Evolutionary conservation across 2,113 vertebrate species (phyloP), one percentile per base, ranked within the genome.

Genomic region (Clinocottus analis): DNA sequence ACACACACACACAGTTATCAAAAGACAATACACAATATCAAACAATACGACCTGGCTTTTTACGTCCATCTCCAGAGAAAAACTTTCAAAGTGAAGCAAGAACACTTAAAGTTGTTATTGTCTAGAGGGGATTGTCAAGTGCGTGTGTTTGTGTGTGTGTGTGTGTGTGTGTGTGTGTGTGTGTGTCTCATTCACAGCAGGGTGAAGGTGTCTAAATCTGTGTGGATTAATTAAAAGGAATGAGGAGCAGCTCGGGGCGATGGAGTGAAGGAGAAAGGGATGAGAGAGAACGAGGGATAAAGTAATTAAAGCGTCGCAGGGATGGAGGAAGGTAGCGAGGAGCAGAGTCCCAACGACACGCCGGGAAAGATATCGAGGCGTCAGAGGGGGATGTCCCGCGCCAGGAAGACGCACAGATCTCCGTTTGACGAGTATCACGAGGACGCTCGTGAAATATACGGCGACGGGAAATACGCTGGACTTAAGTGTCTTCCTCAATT

Each of bases 191-290:
- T 80, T 85, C 89, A 72, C 89, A 90, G 83, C 83, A 83, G 89
- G 90, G 75, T 64, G 87, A 89, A 88, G 90, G 92, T 85, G 90
- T 89, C 85, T 80, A 87, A 93, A 85, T 91, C 92, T 92, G 90
- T 83, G 90, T 82, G 92, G 93, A 92, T 94, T 94, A 92, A 94
- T 94, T 94, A 93, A 91, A 92, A 86, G 88, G 84, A 92, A 90
- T 69, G 85, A 89, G 85, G 65, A 88, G 90, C 91, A 84, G 88
- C 93, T 90, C 55, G 37, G 82, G 90, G 91, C 88, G 45, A 89
- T 71, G 88, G 70, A 87, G 85, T 88, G 91, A 89, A 91, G 87
- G 88, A 91, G 89, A 84, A 72, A 86, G 75, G 85, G 85, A 89
- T 85, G 88, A 76, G 55, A 66, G 39, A 39, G 64, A 79, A 83